Conservation (phyloP, 2,113 vertebrate genomes). For the Spilogale gracilis region DNA sequence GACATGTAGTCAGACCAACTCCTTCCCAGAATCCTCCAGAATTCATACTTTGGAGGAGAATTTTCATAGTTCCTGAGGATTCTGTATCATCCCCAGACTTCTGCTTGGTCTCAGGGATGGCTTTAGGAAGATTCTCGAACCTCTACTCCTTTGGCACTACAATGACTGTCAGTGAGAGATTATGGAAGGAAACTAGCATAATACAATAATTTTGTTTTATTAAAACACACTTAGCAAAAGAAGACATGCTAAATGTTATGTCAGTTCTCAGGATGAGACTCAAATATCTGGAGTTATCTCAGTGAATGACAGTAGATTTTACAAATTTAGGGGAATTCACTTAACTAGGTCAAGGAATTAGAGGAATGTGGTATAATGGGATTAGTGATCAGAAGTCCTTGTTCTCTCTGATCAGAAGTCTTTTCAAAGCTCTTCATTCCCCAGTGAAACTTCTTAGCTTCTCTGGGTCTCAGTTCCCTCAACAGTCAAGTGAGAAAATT, state of each 20-base stretch:
- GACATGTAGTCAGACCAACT: neutral
- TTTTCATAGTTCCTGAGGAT: neutral
- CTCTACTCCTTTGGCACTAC: neutral
- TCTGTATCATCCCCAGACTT: neutral
- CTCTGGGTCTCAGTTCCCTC: neutral
- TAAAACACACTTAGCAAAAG: slow-evolving; percentile 54
- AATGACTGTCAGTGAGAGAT: slow-evolving; percentile 40
- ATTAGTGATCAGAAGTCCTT: neutral
- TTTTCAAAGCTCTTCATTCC: neutral
- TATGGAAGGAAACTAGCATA: slow-evolving; percentile 18
- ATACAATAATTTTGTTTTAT: slow-evolving; percentile 50
- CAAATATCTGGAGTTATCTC: slow-evolving; percentile 61
- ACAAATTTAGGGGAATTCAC: neutral
- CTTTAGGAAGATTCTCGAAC: slow-evolving; percentile 56
- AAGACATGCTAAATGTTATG: slow-evolving; percentile 65
- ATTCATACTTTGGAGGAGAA: neutral
- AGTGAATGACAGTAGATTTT: slow-evolving; percentile 34
- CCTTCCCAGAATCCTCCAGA: neutral
- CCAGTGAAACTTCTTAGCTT: neutral
- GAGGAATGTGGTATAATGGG: neutral
- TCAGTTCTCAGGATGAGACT: slow-evolving; percentile 58
- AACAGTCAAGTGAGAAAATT: neutral
- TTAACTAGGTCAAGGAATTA: slow-evolving; percentile 59
- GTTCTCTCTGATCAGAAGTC: neutral
- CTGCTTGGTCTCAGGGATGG: neutral